Evolutionary conservation across 2,113 vertebrate species (phyloP), one percentile per base, ranked within the genome.

Genomic region (Thamnophis sirtalis): DNA sequence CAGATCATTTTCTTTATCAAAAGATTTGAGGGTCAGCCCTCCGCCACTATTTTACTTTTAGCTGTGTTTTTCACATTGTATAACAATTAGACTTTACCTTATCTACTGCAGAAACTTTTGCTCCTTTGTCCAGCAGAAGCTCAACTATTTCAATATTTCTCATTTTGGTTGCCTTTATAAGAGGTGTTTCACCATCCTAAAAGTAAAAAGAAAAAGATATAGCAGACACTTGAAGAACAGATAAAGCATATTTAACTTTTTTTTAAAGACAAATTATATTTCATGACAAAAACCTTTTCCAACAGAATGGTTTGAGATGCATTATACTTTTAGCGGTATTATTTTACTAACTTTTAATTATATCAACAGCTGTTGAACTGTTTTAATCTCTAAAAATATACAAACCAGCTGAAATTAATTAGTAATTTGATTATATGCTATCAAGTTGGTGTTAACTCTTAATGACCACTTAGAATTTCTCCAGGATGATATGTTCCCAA

Each of bases 151-250:
- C 99, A 94, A 99, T 99, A 93, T 98, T 99, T 95, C 99, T 98
- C 99, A 99, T 99, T 96, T 99, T 99, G 86, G 99, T 99, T 63
- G 99, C 99, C 97, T 99, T 99, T 96, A 99, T 99, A 88, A 99
- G 98, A 0, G 99, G 98, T 4, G 99, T 99, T 95, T 99, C 99
- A 38, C 98, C 99, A 9, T 99, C 99, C 99, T 99, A 92, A 86
- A 95, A 96, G 38, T 17, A 68, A 88, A 95, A 93, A 89, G 0
- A 33, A 87, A 28, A 33, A 86, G 3, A 19, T 89, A n/a, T 49
- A 54, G 38, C 54, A 8, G 48, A 6, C 17, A 22, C 21, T 68
- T 91, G 19, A 86, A 22, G 7, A 60, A 13, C 38, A 50, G 21
- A 58, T 48, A 73, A 9, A 90, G 15, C 33, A 54, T 10, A 51